These are phyloP conservation scores for Grantiella picta DNA, from an alignment of 2,113 vertebrate species.

Conservation along the genomic window DNA sequence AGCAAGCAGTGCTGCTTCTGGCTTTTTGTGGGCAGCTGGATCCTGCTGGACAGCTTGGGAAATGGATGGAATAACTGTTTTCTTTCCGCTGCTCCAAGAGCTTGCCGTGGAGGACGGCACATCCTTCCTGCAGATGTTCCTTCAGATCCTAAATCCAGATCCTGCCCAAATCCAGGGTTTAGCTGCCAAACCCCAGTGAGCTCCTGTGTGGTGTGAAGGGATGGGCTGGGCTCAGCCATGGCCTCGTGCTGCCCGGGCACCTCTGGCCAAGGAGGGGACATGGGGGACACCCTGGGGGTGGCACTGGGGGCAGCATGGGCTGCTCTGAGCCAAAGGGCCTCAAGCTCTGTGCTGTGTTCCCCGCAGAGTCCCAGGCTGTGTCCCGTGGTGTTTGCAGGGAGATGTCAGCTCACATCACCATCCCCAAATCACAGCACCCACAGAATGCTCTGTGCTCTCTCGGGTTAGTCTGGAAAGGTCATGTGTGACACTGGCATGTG, in stretches of 20 bases:
- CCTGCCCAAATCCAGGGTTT: neutral
- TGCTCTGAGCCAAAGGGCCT: neutral
- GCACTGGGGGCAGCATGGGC: accelerated
- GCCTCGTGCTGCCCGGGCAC: neutral
- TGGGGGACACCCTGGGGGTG: neutral
- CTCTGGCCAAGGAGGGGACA: neutral
- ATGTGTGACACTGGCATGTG: neutral
- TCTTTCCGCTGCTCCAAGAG: neutral
- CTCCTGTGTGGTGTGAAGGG: accelerated
- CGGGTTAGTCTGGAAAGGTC: neutral
- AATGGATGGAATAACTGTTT: neutral
- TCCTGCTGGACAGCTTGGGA: neutral
- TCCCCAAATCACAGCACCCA: neutral
- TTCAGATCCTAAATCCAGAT: neutral
- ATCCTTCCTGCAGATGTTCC: neutral
- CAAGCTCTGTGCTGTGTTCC: accelerated
- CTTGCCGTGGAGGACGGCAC: neutral
- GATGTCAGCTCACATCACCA: neutral
- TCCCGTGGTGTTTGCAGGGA: neutral
- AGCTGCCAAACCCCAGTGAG: neutral
- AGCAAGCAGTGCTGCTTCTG: neutral
- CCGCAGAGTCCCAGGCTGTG: neutral
- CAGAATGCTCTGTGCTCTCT: neutral
- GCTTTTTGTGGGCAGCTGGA: neutral
- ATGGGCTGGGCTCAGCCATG: neutral